Percentiles rank a stretch among this genome's conserved stretches.
These are phyloP conservation scores for Alviniconcha marisindica DNA, from an alignment of 1,140 invertebrate species.

Conservation along the genomic window DNA sequence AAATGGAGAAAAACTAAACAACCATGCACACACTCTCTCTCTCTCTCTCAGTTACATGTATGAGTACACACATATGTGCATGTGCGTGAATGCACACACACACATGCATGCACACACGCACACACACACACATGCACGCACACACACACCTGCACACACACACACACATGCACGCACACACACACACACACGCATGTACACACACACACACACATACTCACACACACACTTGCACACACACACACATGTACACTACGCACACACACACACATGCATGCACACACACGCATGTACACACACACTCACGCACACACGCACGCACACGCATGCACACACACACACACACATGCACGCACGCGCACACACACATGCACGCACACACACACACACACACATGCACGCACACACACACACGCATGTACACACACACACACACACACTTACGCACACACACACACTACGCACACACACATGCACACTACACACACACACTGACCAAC, in stretches of 20 bases:
- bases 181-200: too few relatives aligned
- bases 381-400: not conserved
- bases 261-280: not conserved
- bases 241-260: too few relatives aligned
- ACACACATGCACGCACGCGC: not conserved
- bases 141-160: too few relatives aligned
- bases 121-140: too few relatives aligned
- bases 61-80: not conserved
- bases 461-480: not conserved
- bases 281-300: conserved; percentile 14
- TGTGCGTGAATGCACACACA: not conserved
- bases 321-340: conserved; percentile 8
- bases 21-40: too few relatives aligned
- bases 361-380: not conserved
- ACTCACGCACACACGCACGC: not conserved
- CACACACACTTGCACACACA: too few relatives aligned
- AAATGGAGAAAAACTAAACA: too few relatives aligned
- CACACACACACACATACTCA: too few relatives aligned
- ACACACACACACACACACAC: too few relatives aligned
- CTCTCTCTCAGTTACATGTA: too few relatives aligned
- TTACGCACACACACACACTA: too few relatives aligned
- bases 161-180: too few relatives aligned
- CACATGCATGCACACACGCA: not conserved
- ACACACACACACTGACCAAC: conserved; percentile 81
- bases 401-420: not conserved